Percentiles rank a stretch among this genome's conserved stretches.
Evolutionary conservation across 2,888 invertebrate species (phyloP).

Genomic region (Orthosia incerta): DNA sequence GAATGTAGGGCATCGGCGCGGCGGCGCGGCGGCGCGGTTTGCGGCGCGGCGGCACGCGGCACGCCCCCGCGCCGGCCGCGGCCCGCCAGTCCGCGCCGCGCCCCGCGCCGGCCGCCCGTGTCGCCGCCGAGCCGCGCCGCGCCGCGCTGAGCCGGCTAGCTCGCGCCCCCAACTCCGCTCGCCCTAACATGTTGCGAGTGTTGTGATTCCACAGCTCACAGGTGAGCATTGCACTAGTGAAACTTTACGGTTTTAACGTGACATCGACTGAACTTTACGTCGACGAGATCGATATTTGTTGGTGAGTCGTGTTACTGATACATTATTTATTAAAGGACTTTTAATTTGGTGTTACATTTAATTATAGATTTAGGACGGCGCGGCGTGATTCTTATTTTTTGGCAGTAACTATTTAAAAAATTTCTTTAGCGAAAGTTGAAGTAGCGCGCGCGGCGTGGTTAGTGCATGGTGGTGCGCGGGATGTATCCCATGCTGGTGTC

Average conservation of each 20-base stretch:
- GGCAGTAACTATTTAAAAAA: not conserved
- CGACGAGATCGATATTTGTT: slow-evolving; percentile 80
- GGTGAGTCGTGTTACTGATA: slow-evolving; percentile 78
- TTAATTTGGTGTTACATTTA: slow-evolving; percentile 72
- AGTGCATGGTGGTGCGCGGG: slow-evolving; percentile 46
- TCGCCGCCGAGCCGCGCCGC: slow-evolving; percentile 64
- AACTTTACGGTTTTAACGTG: slow-evolving; percentile 80
- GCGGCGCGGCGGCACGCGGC: slow-evolving; percentile 78
- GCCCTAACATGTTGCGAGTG: slow-evolving; percentile 76
- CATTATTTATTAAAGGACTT: slow-evolving; percentile 78
- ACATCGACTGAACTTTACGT: slow-evolving; percentile 79
- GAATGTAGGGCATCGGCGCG: slow-evolving; percentile 88
- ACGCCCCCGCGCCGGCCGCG: slow-evolving; percentile 57
- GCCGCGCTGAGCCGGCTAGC: slow-evolving; percentile 60
- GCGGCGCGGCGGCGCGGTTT: slow-evolving; percentile 76
- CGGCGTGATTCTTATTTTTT: slow-evolving; percentile 31
- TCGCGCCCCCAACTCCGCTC: slow-evolving; percentile 66
- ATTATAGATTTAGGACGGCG: slow-evolving; percentile 73
- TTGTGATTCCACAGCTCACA: slow-evolving; percentile 77
- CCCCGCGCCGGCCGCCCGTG: slow-evolving; percentile 82
- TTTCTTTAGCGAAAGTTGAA: slow-evolving; percentile 55
- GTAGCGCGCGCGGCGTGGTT: slow-evolving; percentile 52
- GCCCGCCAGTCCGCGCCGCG: slow-evolving; percentile 79
- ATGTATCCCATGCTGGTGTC: slow-evolving; percentile 59
- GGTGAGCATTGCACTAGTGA: slow-evolving; percentile 78